Evolutionary conservation across 1,140 invertebrate genomes (phyloP).

Genomic region (Lerema accius): DNA sequence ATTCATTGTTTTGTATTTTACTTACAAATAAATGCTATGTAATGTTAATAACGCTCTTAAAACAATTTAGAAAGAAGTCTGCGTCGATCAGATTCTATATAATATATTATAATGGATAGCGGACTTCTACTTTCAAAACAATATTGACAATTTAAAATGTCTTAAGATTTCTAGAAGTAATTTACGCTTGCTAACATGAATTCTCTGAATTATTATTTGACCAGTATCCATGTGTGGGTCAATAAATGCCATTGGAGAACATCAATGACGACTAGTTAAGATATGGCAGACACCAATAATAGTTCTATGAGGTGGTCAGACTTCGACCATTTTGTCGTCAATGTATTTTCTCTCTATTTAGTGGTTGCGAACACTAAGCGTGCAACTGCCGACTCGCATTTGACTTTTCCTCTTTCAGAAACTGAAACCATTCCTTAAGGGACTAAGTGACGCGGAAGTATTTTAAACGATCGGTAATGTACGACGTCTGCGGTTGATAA

Average conservation of each 20-base stretch:
- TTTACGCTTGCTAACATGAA: too few species aligned
- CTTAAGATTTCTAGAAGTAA: too few species aligned
- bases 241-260: too few species aligned
- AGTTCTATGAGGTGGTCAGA: too few species aligned
- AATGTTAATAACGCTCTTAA: background rate
- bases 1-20: conserved; percentile 1
- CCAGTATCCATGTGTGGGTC: too few species aligned
- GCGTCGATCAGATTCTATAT: background rate
- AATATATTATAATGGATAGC: background rate
- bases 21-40: too few species aligned
- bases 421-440: conserved; percentile 46
- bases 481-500: conserved; percentile 20
- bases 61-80: conserved; percentile 3
- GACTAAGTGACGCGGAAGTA: conserved; percentile 50
- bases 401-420: conserved; percentile 56
- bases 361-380: conserved; percentile 35
- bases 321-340: too few species aligned
- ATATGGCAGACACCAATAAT: too few species aligned
- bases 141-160: background rate
- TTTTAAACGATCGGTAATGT: conserved; percentile 35
- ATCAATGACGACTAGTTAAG: too few species aligned
- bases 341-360: background rate
- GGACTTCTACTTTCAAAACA: background rate
- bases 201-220: too few species aligned
- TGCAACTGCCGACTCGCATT: conserved; percentile 47